These are phyloP conservation scores for Eidolon helvum DNA, from an alignment of 2,113 vertebrate genomes.

Conservation along the genomic window DNA sequence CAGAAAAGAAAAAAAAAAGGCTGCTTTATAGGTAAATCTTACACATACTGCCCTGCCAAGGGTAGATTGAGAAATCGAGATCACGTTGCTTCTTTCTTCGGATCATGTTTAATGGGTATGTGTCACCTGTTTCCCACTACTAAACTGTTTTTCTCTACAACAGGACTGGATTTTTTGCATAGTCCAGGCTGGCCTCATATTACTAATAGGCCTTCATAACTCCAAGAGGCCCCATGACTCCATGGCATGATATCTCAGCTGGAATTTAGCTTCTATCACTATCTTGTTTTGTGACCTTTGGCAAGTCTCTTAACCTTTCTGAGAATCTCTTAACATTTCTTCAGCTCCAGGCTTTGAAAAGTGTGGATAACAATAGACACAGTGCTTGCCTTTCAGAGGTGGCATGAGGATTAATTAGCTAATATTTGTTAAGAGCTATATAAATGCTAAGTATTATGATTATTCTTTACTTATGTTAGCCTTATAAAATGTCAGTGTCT, in stretches of 20 bases:
- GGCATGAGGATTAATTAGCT: slow-evolving; percentile 69
- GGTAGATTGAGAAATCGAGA: not conserved
- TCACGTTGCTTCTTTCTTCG: not conserved
- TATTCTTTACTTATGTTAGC: slow-evolving; percentile 60
- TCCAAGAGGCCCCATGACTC: not conserved
- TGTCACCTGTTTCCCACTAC: not conserved
- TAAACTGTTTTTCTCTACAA: not conserved
- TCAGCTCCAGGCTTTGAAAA: slow-evolving; percentile 46
- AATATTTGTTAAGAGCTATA: slow-evolving; percentile 72
- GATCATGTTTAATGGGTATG: not conserved
- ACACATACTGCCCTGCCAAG: not conserved
- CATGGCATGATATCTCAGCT: slow-evolving; percentile 31
- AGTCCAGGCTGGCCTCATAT: not conserved
- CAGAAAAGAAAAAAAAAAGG: not conserved
- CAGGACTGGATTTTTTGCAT: not conserved
- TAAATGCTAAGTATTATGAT: slow-evolving; percentile 77
- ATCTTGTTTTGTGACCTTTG: slow-evolving; percentile 70
- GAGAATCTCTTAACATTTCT: slow-evolving; percentile 77
- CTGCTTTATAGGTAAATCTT: not conserved
- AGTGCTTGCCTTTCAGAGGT: slow-evolving; percentile 46
- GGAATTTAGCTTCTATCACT: slow-evolving; percentile 56
- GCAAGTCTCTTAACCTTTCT: slow-evolving; percentile 79
- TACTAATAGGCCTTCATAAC: not conserved
- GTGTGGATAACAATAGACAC: slow-evolving; percentile 66
- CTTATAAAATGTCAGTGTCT: slow-evolving; percentile 70